phyloP scores from a whole-genome alignment of 2,888 invertebrate species.

The Arctia plantaginis region DNA sequence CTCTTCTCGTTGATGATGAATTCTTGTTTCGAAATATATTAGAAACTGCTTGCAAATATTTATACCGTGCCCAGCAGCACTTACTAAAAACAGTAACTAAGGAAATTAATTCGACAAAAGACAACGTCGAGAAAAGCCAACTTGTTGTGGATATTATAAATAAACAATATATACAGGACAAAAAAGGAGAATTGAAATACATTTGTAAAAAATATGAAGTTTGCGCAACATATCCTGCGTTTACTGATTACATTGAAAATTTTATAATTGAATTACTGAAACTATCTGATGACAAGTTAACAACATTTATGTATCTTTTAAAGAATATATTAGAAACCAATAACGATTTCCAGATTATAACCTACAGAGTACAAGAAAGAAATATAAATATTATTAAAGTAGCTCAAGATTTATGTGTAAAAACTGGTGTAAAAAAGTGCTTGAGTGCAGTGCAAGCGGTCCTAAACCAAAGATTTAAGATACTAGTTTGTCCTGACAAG shows the following conservation, averaged over 20 bases:
- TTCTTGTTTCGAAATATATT: conserved; percentile 15
- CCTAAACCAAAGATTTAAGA: conserved; percentile 5
- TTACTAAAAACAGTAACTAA: background rate
- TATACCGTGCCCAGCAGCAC: background rate
- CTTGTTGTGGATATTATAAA: background rate
- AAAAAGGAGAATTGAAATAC: conserved; percentile 8
- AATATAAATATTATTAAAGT: background rate
- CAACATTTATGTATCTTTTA: background rate
- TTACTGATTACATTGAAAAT: conserved; percentile 14
- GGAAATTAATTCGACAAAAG: background rate
- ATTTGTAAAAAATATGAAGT: conserved; percentile 12
- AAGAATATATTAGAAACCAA: background rate
- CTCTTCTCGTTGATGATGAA: background rate
- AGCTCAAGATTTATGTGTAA: background rate
- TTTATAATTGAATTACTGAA: conserved; percentile 13
- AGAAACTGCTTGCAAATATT: conserved; percentile 5
- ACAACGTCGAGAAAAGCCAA: background rate
- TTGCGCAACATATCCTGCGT: conserved; percentile 16
- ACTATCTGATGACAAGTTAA: conserved; percentile 11
- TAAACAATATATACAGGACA: conserved; percentile 2
- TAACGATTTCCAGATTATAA: background rate
- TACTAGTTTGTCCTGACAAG: background rate
- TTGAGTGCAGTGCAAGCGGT: background rate
- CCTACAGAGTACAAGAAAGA: background rate
- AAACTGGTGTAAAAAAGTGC: background rate